These are phyloP conservation scores for Merodon equestris DNA, from an alignment of 2,888 invertebrate species.

Conservation along the genomic window DNA sequence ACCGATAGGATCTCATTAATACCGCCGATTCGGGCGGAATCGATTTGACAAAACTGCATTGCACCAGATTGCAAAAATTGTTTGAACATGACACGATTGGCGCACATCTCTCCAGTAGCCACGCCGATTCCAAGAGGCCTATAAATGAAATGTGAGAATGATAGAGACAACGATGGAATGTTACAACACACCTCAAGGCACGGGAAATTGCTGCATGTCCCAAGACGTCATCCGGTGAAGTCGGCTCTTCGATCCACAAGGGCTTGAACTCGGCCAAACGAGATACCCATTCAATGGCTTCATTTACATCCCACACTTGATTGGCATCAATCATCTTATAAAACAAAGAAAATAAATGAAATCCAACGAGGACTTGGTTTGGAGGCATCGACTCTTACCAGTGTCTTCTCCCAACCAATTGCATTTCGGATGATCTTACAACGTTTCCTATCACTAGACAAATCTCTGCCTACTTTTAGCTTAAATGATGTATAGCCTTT, in stretches of 20 bases:
- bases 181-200: constrained; percentile 80
- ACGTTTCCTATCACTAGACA: constrained; percentile 87
- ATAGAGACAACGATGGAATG: too few relatives aligned
- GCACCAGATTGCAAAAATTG: constrained; percentile 90
- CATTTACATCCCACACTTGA: constrained; percentile 91
- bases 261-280: constrained; percentile 86
- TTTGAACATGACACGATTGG: constrained; percentile 94
- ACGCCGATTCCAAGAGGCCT: constrained; percentile 88
- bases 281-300: constrained; percentile 93
- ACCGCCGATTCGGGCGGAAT: constrained; percentile 92
- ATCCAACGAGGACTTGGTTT: not conserved
- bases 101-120: constrained; percentile 95
- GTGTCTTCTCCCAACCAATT: constrained; percentile 86
- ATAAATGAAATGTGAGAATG: not conserved
- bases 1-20: constrained; percentile 93
- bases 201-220: constrained; percentile 90
- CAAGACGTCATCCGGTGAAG: constrained; percentile 93
- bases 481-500: constrained; percentile 91
- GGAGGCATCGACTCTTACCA: constrained; percentile 80
- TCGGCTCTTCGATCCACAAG: constrained; percentile 96
- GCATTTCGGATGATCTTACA: constrained; percentile 86
- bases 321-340: constrained; percentile 91
- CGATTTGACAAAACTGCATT: constrained; percentile 93
- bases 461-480: constrained; percentile 91
- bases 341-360: not conserved